These are phyloP conservation scores for Hexactinellida sp. DNA, from an alignment of 37 sponge, comb jelly and placozoan species.

Conservation along the genomic window DNA sequence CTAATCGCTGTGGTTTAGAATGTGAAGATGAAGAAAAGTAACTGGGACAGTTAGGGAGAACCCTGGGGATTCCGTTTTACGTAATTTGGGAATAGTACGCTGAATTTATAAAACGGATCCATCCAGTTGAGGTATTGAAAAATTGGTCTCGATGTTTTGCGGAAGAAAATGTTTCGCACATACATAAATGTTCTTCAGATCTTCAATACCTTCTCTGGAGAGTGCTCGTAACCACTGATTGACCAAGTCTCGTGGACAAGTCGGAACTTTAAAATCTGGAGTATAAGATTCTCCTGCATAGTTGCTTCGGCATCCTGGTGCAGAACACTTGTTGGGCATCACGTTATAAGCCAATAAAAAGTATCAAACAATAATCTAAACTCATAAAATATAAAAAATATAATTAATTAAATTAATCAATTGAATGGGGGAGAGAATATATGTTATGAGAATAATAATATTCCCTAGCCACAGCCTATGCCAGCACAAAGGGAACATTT, in stretches of 20 bases:
- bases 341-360: neutral
- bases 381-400: neutral
- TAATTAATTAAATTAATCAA: neutral
- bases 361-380: neutral
- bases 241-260: neutral
- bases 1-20: neutral
- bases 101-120: neutral
- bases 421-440: neutral
- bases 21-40: neutral
- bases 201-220: neutral
- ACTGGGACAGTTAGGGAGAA: neutral
- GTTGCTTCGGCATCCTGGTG: no score
- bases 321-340: neutral
- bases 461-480: neutral
- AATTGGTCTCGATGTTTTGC: neutral
- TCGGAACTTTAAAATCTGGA: neutral
- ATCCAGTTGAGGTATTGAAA: neutral
- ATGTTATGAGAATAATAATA: neutral
- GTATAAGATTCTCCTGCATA: no score
- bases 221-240: neutral
- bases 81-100: neutral
- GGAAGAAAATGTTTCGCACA: neutral
- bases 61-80: neutral
- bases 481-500: neutral
- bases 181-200: neutral